Evolutionary conservation across 2,113 vertebrate species (phyloP).

Genomic region (Colaptes auratus): DNA sequence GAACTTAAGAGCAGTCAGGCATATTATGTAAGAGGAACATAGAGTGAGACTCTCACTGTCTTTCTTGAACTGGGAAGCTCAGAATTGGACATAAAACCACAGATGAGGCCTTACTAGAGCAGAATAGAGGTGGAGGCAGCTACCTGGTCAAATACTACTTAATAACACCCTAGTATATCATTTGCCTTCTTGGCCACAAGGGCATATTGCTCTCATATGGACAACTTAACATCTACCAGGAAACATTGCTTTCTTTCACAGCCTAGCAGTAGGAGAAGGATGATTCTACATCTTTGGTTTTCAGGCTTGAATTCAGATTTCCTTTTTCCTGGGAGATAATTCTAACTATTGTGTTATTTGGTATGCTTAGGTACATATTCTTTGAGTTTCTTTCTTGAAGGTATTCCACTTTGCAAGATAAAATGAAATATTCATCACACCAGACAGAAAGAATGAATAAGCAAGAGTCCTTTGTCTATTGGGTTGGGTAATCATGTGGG

Average conservation of each 20-base stretch:
- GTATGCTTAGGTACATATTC: neutral
- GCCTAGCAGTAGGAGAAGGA: neutral
- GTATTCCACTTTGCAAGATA: slow-evolving; percentile 35
- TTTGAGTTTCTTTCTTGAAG: slow-evolving; percentile 16
- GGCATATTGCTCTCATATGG: no score
- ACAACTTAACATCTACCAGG: neutral
- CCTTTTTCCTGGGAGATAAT: neutral
- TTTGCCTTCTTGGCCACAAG: no score
- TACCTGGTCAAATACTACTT: no score
- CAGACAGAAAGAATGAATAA: slow-evolving; percentile 54
- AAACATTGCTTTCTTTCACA: neutral
- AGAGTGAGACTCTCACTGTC: neutral
- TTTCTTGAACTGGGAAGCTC: no score
- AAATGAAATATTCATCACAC: slow-evolving; percentile 61
- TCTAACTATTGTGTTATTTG: neutral
- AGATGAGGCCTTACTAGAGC: no score
- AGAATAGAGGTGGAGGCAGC: no score
- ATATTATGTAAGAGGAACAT: neutral
- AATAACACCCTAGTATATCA: no score
- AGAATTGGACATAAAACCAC: no score
- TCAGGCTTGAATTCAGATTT: neutral
- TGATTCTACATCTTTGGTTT: neutral
- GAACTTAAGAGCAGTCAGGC: neutral
- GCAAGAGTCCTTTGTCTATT: slow-evolving; percentile 14
- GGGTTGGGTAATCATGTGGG: slow-evolving; percentile 15